phyloP scores from a whole-genome alignment of 2,797 vertebrate genomes.

The Mastacembelus armatus region DNA sequence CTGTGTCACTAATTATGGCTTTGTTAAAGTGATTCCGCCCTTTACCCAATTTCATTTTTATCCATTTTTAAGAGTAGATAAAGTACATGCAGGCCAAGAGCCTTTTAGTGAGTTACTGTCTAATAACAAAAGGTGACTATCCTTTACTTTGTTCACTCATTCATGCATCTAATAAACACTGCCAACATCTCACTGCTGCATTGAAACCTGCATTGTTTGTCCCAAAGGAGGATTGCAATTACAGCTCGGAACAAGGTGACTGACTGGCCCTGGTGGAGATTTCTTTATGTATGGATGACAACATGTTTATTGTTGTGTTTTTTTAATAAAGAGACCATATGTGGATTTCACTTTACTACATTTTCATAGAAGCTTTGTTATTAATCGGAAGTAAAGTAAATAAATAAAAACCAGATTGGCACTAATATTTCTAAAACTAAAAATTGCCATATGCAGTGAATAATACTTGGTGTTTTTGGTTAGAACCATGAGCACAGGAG shows the following conservation, averaged over 20 bases:
- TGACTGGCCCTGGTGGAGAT: conserved; percentile 65
- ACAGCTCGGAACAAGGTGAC: conserved; percentile 45
- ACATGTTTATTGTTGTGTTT: conserved; percentile 26
- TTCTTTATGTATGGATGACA: conserved; percentile 10
- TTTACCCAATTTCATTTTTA: background rate
- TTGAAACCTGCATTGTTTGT: conserved; percentile 43
- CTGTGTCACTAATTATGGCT: no score
- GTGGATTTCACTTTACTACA: background rate
- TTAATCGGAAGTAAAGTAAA: background rate
- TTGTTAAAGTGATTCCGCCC: background rate
- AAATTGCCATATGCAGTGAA: background rate
- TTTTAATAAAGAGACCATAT: conserved; percentile 19
- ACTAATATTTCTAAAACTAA: background rate
- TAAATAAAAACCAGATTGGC: background rate
- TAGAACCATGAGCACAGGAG: background rate
- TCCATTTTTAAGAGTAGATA: background rate
- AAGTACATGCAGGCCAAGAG: background rate
- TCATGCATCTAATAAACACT: conserved; percentile 35
- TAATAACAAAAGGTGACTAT: conserved; percentile 16
- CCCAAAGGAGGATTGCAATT: conserved; percentile 56
- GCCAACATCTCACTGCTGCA: conserved; percentile 14
- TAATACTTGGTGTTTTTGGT: no score
- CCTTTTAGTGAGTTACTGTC: background rate
- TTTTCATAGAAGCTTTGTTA: background rate
- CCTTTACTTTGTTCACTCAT: conserved; percentile 23